Conservation (phyloP, 23 tunicate genomes). For the Botrylloides violaceus region DNA sequence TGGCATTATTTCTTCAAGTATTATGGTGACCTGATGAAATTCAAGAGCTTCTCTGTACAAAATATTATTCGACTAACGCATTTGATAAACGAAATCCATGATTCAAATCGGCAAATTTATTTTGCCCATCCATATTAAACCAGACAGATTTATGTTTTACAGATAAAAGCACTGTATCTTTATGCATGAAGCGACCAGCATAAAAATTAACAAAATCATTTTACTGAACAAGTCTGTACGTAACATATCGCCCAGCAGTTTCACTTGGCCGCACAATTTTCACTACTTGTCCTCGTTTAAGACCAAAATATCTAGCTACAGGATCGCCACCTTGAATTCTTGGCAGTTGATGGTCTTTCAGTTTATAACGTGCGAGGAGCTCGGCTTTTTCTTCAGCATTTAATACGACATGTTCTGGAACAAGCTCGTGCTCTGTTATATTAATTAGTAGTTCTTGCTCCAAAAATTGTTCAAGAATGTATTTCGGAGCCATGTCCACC, state of each 20-base stretch:
- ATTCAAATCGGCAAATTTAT: no score
- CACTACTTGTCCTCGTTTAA: conserved; percentile 94
- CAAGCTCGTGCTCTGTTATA: conserved; percentile 97
- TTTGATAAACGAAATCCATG: no score
- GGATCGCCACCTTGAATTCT: conserved; percentile 97
- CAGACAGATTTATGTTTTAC: no score
- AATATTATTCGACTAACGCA: no score
- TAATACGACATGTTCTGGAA: conserved; percentile 95
- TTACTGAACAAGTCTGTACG: conserved; percentile 91
- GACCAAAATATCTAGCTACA: conserved; percentile 90
- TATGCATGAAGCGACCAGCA: no score
- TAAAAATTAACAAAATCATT: no score
- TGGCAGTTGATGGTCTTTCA: conserved; percentile 94
- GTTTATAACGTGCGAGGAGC: conserved; percentile 66
- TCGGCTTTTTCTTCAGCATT: conserved; percentile 78
- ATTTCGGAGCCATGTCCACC: conserved; percentile 97
- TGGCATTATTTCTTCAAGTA: no score
- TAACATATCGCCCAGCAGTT: conserved; percentile 95
- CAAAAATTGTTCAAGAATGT: conserved; percentile 81
- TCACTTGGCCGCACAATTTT: conserved; percentile 93
- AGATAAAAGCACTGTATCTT: no score
- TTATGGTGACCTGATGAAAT: no score
- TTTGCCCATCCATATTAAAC: no score
- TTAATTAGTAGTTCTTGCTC: conserved; percentile 93
- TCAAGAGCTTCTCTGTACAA: no score